Percentiles rank a stretch among this genome's conserved stretches.
phyloP scores from a whole-genome alignment of 1,140 invertebrate genomes.

The Tetraneura akinire region DNA sequence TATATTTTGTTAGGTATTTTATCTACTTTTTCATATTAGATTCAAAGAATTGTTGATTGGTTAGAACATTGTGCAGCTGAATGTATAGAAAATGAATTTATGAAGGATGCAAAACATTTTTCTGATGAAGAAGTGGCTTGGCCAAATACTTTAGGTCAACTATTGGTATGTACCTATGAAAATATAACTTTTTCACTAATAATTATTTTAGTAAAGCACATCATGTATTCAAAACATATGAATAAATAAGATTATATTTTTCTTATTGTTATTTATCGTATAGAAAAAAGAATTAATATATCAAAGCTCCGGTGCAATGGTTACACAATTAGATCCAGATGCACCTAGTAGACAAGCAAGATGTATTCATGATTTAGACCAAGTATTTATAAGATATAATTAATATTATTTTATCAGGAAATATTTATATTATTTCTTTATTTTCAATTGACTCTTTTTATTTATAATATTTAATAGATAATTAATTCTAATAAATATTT shows the following conservation, averaged over 20 bases:
- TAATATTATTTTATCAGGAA: not conserved
- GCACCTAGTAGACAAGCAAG: slow-evolving; percentile 78
- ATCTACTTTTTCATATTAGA: slow-evolving; percentile 58
- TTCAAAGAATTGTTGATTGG: slow-evolving; percentile 90
- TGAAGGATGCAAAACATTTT: slow-evolving; percentile 70
- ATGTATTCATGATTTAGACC: slow-evolving; percentile 83
- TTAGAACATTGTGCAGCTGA: slow-evolving; percentile 81
- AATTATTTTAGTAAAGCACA: too few species aligned
- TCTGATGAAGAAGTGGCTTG: slow-evolving; percentile 76
- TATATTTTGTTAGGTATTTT: not conserved
- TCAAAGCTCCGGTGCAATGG: slow-evolving; percentile 64
- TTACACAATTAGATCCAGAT: slow-evolving; percentile 89
- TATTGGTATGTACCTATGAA: slow-evolving; percentile 62
- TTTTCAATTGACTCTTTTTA: not conserved
- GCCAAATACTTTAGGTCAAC: slow-evolving; percentile 87
- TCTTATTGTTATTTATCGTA: not conserved
- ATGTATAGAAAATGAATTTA: slow-evolving; percentile 62
- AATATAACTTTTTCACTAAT: too few species aligned
- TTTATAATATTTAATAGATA: not conserved
- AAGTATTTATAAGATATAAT: slow-evolving; percentile 62
- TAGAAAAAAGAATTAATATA: slow-evolving; percentile 62
- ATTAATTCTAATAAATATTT: too few species aligned
- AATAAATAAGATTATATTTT: too few species aligned
- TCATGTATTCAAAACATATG: too few species aligned
- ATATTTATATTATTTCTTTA: not conserved